phyloP scores from a whole-genome alignment of 2,113 vertebrate species.

The Microcebus murinus region DNA sequence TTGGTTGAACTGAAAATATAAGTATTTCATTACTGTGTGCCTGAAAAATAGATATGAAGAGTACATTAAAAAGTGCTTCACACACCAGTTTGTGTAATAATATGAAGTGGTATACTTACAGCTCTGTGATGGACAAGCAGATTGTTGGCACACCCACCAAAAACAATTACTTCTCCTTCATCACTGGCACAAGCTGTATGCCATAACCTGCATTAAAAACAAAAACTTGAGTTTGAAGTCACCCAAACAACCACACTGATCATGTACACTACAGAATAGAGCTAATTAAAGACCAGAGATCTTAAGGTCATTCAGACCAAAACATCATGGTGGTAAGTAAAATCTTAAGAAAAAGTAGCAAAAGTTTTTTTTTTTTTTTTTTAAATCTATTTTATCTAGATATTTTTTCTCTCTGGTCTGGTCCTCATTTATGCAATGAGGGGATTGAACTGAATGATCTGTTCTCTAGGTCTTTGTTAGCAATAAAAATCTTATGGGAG shows the following conservation, averaged over 20 bases:
- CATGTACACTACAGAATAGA: not conserved
- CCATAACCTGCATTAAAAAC: slow-evolving; percentile 90
- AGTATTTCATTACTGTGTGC: slow-evolving; percentile 96
- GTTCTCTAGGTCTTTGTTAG: slow-evolving; percentile 35
- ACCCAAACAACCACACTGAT: not conserved
- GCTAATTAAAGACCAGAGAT: slow-evolving; percentile 26
- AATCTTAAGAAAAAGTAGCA: not conserved
- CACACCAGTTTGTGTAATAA: not conserved
- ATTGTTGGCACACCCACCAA: slow-evolving; percentile 99
- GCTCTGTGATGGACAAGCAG: slow-evolving; percentile 94
- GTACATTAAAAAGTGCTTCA: not conserved
- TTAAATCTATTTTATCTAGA: not conserved
- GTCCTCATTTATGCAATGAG: not conserved
- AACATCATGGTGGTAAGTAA: not conserved
- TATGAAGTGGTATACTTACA: slow-evolving; percentile 85
- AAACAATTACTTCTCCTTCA: slow-evolving; percentile 97
- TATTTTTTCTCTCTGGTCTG: slow-evolving; percentile 19
- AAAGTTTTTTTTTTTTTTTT: not conserved
- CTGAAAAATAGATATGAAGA: slow-evolving; percentile 83
- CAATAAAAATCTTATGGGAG: not conserved
- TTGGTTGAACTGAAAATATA: slow-evolving; percentile 94
- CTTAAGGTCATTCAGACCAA: not conserved
- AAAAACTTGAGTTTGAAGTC: not conserved
- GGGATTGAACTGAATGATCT: not conserved
- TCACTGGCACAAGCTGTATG: slow-evolving; percentile 95